phyloP scores from a whole-genome alignment of 2,113 vertebrate species.

The Paramormyrops kingsleyae region DNA sequence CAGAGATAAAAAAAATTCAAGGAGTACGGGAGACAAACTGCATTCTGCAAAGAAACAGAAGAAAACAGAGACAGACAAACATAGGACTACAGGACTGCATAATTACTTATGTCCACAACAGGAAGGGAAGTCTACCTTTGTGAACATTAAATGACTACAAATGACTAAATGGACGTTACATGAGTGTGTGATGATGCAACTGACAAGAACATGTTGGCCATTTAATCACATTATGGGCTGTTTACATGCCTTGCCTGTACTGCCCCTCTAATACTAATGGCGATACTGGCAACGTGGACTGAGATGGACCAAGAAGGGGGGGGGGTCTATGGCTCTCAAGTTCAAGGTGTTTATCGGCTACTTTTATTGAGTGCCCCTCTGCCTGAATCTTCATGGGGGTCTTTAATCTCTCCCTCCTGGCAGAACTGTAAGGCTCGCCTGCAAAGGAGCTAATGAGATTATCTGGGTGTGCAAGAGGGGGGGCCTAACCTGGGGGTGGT shows the following conservation, averaged over 20 bases:
- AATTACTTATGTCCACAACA: not conserved
- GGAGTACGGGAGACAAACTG: not conserved
- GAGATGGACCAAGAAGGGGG: not conserved
- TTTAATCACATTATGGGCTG: not conserved
- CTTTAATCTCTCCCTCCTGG: not conserved
- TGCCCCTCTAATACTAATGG: not conserved
- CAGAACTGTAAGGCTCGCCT: not conserved
- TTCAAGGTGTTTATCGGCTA: conserved; percentile 20
- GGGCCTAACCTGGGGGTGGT: not conserved
- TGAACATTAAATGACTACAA: not conserved
- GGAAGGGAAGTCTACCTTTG: not conserved
- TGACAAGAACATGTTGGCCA: not conserved
- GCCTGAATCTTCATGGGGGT: not conserved
- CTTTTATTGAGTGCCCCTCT: not conserved
- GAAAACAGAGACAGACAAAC: not conserved
- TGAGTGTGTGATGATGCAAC: not conserved
- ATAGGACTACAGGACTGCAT: not conserved
- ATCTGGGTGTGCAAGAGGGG: not conserved
- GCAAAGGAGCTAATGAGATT: conserved; percentile 11
- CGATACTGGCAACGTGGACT: not conserved
- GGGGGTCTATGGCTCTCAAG: not conserved
- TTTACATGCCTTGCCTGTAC: not conserved
- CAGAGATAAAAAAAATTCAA: not conserved
- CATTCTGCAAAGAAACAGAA: not conserved
- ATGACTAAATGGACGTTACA: not conserved